These are phyloP conservation scores for Caenorhabditis elegans DNA, from an alignment of 1,140 invertebrate species.

Conservation along the genomic window DNA sequence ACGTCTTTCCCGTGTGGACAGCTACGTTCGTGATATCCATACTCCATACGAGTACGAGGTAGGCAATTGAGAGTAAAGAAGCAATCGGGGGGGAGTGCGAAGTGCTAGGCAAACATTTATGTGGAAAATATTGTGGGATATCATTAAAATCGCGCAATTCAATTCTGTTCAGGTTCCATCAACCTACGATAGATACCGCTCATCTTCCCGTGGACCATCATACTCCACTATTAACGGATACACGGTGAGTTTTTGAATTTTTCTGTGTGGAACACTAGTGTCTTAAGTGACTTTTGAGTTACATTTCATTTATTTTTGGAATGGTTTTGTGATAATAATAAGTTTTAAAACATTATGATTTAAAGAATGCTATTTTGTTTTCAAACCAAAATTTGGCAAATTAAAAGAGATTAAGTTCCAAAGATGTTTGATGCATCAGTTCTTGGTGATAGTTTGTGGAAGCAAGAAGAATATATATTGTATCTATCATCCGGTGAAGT, in stretches of 20 bases:
- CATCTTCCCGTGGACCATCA: conserved; percentile 54
- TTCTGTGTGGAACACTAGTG: conserved; percentile 13
- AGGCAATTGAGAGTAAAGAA: conserved; percentile 29
- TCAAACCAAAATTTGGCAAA: background rate
- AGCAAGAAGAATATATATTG: too few species aligned
- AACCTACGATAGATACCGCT: conserved; percentile 61
- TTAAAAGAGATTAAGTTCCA: background rate
- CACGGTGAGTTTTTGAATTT: conserved; percentile 49
- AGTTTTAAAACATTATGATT: too few species aligned
- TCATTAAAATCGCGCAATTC: background rate
- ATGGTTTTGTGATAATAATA: too few species aligned
- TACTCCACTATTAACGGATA: conserved; percentile 61
- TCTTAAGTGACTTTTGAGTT: background rate
- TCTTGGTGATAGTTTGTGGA: background rate
- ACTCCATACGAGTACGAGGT: conserved; percentile 61
- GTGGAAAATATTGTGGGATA: background rate
- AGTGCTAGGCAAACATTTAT: background rate
- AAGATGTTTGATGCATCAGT: background rate
- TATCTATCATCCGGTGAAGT: conserved; percentile 12
- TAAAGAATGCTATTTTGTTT: too few species aligned
- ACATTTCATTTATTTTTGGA: too few species aligned
- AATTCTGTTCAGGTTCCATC: conserved; percentile 34
- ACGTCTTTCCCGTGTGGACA: conserved; percentile 64
- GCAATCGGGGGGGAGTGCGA: background rate
- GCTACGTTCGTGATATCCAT: conserved; percentile 62